Evolutionary conservation across 2,113 vertebrate species (phyloP), one percentile per base, ranked within the genome.

Genomic region (Ctenomys sociabilis): DNA sequence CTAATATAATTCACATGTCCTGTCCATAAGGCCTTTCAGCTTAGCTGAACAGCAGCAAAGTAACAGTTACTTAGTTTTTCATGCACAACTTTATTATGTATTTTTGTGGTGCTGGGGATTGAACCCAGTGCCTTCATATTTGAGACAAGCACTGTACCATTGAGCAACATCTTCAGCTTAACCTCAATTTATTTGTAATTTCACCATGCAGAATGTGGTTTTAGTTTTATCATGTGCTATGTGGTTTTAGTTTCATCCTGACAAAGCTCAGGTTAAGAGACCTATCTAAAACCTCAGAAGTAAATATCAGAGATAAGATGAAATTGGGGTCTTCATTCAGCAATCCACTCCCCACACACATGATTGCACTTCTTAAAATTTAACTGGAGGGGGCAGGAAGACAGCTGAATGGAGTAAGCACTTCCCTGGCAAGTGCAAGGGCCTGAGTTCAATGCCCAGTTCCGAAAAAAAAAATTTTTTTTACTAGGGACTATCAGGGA

Each of bases 281-380:
- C 70, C 43, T 86, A 45, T 21, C 59, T 57, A 13, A 90, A 94
- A 68, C 63, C 54, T 87, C 63, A 88, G 57, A 88, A 94, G 61
- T 90, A 90, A 66, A 54, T 54, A 84, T 64, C 43, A 80, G 22
- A 80, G 43, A 84, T 26, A 64, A 75, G 30, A 95, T 83, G 52
- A 61, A 83, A 90, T 73, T 85, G 6, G 43, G 21, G 7, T 82
- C 21, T 78, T 40, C 37, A 83, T 59, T 78, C 10, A 94, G 88
- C 22, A 6, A 35, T 61, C 75, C 66, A 63, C n/a, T 54, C 21
- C 5, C 32, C 24, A 64, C 2, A 3, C 3, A 16, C 3, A 82
- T 73, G 68, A 89, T 40, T 43, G 91, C 8, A 45, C 45, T 96
- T 88, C 72, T 96, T 57, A 94, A 93, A 89, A 70, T 78, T 75